Conservation (phyloP, 2,797 vertebrate species). For the Sebastes nivosus region DNA sequence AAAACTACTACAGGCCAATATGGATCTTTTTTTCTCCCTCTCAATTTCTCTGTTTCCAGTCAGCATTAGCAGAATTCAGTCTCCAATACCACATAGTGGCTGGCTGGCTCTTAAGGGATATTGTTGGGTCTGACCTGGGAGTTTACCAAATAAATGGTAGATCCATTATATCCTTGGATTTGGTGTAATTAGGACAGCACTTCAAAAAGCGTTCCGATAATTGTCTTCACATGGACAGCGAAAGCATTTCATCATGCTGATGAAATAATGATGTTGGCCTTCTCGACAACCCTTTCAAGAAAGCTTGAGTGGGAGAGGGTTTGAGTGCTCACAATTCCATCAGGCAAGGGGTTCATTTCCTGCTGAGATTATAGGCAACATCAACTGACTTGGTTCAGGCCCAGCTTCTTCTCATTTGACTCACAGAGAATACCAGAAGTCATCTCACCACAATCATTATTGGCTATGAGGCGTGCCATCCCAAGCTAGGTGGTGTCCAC, state of each 20-base stretch:
- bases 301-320: not conserved
- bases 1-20: slow-evolving; percentile 13
- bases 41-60: slow-evolving; percentile 19
- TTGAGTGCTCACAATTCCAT: not conserved
- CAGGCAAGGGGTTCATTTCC: not conserved
- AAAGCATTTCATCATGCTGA: slow-evolving; percentile 62
- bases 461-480: slow-evolving; percentile 9
- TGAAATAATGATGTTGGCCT: slow-evolving; percentile 63
- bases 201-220: slow-evolving; percentile 28
- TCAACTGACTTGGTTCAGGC: not conserved
- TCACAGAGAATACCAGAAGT: slow-evolving; percentile 18
- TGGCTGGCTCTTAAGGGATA: not conserved
- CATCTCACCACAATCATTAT: slow-evolving; percentile 16
- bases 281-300: slow-evolving; percentile 34
- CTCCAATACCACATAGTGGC: not conserved
- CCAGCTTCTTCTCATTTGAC: not conserved
- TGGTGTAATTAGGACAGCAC: slow-evolving; percentile 30
- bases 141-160: not conserved
- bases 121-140: slow-evolving; percentile 1
- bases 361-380: not conserved
- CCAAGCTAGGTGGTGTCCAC: slow-evolving; percentile 13
- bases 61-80: slow-evolving; percentile 13
- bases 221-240: slow-evolving; percentile 38
- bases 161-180: slow-evolving; percentile 13
- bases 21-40: not conserved